A percentile compares a stretch with the other conserved stretches of the same genome.
These are phyloP conservation scores for Bradypodion ventrale DNA, from an alignment of 2,797 vertebrate species.

Conservation along the genomic window DNA sequence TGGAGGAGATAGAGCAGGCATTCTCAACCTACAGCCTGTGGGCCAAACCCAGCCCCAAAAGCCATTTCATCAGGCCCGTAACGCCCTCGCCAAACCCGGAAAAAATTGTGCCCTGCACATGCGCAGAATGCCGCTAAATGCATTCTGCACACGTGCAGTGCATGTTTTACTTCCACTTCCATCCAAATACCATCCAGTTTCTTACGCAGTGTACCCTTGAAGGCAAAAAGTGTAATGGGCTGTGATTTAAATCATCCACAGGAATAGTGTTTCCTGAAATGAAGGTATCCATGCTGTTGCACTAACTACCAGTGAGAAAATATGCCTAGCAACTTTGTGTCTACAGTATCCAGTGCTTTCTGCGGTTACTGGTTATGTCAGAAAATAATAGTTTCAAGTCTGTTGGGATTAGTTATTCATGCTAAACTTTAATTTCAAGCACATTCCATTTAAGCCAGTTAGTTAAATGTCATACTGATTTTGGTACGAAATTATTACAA, in stretches of 20 bases:
- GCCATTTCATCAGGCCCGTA: no score
- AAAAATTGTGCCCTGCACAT: no score
- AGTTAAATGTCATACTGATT: background rate
- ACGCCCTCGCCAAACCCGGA: no score
- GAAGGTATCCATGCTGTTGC: background rate
- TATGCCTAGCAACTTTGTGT: background rate
- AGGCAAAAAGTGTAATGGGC: background rate
- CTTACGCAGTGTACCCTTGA: background rate
- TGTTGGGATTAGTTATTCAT: background rate
- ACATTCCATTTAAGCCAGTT: background rate
- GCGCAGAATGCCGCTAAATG: no score
- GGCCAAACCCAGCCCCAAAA: no score
- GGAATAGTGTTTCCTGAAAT: background rate
- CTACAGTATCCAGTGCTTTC: background rate
- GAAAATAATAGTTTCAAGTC: background rate
- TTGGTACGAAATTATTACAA: background rate
- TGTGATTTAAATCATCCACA: conserved; percentile 1
- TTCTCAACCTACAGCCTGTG: no score
- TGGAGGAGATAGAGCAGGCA: no score
- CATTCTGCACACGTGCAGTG: no score
- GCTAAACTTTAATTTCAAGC: background rate
- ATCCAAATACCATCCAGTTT: conserved; percentile 1
- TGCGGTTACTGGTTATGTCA: background rate
- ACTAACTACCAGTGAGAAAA: background rate
- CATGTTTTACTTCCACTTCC: no score